phyloP scores from a whole-genome alignment of 2,113 vertebrate genomes.

The Myxocyprinus asiaticus region DNA sequence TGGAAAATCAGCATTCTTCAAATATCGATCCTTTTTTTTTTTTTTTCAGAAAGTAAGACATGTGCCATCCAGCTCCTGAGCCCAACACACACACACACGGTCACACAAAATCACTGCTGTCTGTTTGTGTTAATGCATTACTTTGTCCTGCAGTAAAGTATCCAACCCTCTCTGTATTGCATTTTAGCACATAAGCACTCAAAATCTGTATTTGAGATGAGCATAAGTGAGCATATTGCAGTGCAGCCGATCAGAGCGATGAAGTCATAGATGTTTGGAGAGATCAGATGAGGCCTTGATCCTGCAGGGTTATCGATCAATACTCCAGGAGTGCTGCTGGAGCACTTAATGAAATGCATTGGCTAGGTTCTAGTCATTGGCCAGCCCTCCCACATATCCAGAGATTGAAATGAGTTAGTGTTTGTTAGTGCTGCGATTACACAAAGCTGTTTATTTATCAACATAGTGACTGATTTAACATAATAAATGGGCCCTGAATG shows the following conservation, averaged over 20 bases:
- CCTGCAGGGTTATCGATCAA: constrained; percentile 11
- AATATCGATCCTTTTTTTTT: constrained; percentile 1
- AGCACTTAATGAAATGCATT: neutral
- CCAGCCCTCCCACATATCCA: neutral
- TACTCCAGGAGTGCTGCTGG: neutral
- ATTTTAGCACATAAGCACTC: neutral
- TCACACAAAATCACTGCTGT: neutral
- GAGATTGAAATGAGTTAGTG: too few species aligned
- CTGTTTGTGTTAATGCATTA: neutral
- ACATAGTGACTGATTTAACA: neutral
- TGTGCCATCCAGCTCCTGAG: too few species aligned
- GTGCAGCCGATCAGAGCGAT: neutral
- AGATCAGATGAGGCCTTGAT: neutral
- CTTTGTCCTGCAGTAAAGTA: neutral
- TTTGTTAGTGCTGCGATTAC: neutral
- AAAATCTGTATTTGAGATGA: neutral
- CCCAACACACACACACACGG: neutral
- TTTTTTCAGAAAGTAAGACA: neutral
- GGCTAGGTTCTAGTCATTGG: neutral
- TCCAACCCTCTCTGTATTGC: neutral
- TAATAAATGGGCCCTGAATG: neutral
- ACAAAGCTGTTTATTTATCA: constrained; percentile 1
- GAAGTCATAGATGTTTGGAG: neutral
- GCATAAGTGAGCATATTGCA: too few species aligned
- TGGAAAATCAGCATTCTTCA: neutral